Conservation (phyloP, 2,888 invertebrate species). For the Onthophagus sagittarius region DNA sequence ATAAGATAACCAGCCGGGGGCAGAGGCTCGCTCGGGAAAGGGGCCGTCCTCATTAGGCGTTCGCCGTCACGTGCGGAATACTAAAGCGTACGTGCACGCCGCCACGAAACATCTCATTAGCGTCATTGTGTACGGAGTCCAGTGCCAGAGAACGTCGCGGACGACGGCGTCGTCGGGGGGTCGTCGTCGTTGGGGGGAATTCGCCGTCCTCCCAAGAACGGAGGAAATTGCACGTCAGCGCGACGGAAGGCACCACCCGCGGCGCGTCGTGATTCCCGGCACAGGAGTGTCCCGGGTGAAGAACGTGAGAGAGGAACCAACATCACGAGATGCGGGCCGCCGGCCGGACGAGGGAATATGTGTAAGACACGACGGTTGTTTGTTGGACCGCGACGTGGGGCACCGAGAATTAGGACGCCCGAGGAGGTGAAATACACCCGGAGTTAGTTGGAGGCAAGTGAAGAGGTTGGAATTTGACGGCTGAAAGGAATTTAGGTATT, state of each 20-base stretch:
- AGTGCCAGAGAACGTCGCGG: too few species aligned
- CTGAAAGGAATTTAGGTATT: background rate
- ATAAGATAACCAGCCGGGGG: background rate
- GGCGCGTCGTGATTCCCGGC: conserved; percentile 10
- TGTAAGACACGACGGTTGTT: background rate
- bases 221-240: conserved; percentile 14
- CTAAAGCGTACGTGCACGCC: conserved; percentile 1
- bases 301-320: conserved; percentile 1
- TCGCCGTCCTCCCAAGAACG: background rate
- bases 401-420: background rate
- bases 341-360: background rate
- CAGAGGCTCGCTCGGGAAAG: background rate
- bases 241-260: conserved; percentile 13
- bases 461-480: background rate
- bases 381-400: background rate
- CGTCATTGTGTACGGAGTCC: background rate
- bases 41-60: conserved; percentile 10
- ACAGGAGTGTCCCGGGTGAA: background rate
- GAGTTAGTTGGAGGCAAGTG: background rate
- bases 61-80: background rate
- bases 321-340: background rate
- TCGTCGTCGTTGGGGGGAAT: background rate
- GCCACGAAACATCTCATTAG: conserved; percentile 6
- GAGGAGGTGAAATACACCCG: background rate
- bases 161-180: background rate